Percentiles rank a stretch among this genome's conserved stretches.
These are phyloP conservation scores for Seriola rivoliana DNA, from an alignment of 2,113 vertebrate species.

Conservation along the genomic window DNA sequence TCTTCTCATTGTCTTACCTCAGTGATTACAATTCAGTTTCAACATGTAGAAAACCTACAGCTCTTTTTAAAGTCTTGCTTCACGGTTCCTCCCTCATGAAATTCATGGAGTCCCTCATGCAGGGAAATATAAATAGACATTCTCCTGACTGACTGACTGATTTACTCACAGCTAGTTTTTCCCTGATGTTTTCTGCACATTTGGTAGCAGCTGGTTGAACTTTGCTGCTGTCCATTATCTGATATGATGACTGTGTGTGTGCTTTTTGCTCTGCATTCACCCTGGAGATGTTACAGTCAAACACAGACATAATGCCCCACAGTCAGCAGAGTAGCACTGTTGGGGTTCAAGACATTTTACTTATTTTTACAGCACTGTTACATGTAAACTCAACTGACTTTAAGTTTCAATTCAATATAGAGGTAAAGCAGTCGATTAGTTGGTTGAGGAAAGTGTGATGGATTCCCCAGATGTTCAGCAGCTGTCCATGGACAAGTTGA, in stretches of 20 bases:
- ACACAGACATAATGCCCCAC: background rate
- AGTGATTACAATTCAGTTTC: background rate
- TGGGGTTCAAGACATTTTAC: too few relatives aligned
- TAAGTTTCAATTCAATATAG: too few relatives aligned
- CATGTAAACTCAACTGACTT: too few relatives aligned
- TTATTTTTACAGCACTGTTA: too few relatives aligned
- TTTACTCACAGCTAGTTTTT: background rate
- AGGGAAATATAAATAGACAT: conserved; percentile 12
- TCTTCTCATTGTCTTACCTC: background rate
- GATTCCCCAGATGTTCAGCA: too few relatives aligned
- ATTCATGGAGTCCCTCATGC: conserved; percentile 20
- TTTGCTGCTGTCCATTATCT: background rate
- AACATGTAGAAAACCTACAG: background rate
- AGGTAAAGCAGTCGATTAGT: too few relatives aligned
- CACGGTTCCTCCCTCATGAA: conserved; percentile 10
- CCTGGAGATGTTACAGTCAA: conserved; percentile 3
- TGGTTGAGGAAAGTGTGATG: too few relatives aligned
- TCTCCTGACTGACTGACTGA: conserved; percentile 5
- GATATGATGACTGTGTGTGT: background rate
- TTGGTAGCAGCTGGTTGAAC: conserved; percentile 8
- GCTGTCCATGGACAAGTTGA: too few relatives aligned
- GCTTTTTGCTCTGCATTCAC: background rate
- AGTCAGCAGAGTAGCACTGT: too few relatives aligned
- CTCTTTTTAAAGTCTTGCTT: background rate
- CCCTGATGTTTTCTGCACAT: conserved; percentile 16